Evolutionary conservation across 2,113 vertebrate genomes (phyloP).

Genomic region (Thinocorus orbignyianus): DNA sequence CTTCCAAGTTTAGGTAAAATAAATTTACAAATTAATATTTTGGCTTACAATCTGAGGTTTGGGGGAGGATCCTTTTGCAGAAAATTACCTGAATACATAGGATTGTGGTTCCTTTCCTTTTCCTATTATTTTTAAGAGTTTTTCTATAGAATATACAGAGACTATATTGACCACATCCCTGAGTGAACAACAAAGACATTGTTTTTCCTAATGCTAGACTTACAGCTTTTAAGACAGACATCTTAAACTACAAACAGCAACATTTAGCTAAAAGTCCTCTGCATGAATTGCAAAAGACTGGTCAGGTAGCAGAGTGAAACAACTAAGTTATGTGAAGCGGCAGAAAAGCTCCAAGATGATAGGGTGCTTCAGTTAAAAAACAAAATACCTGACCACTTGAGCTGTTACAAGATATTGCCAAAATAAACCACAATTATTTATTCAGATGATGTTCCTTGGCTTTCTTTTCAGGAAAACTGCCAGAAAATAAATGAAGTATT

Average conservation of each 20-base stretch:
- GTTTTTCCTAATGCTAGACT: neutral
- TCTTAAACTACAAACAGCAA: neutral
- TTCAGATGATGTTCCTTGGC: constrained; percentile 54
- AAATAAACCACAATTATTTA: constrained; percentile 61
- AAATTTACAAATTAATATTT: neutral
- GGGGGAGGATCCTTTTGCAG: neutral
- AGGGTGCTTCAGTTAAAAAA: neutral
- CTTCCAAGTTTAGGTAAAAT: neutral
- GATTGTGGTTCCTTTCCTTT: neutral
- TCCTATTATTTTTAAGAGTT: neutral
- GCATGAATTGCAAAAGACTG: neutral
- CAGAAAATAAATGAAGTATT: constrained; percentile 52
- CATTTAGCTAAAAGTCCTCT: neutral
- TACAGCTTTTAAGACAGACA: neutral
- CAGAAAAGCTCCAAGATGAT: constrained; percentile 4
- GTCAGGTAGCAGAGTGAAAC: neutral
- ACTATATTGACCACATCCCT: neutral
- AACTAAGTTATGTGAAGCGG: neutral
- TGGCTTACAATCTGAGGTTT: neutral
- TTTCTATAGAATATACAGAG: neutral
- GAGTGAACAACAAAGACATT: neutral
- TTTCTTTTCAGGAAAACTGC: constrained; percentile 41
- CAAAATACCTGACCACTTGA: constrained; percentile 39
- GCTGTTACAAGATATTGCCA: constrained; percentile 18
- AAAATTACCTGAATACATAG: neutral